Percentiles rank a stretch among this genome's conserved stretches.
Conservation (phyloP, 2,888 invertebrate species). For the Drosophila neoperkinsi region DNA sequence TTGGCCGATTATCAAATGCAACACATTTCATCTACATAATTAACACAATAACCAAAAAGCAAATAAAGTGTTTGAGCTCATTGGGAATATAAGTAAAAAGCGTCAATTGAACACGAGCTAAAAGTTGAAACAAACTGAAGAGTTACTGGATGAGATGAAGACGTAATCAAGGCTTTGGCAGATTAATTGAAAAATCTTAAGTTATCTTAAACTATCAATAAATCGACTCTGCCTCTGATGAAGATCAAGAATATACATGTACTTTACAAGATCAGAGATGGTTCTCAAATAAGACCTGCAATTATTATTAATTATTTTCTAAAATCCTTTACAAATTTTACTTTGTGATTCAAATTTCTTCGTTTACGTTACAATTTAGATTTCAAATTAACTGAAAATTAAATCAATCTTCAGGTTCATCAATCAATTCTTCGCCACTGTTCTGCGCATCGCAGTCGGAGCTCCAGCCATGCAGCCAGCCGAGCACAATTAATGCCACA, state of each 20-base stretch:
- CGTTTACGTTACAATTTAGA: background rate
- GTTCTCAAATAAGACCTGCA: no score
- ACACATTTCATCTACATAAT: constrained; percentile 39
- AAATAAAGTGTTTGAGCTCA: background rate
- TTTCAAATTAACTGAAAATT: background rate
- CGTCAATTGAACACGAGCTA: background rate
- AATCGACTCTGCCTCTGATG: no score
- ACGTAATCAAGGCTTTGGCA: background rate
- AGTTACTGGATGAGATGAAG: background rate
- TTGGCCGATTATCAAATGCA: constrained; percentile 30
- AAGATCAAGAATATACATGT: no score
- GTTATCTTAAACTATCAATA: background rate
- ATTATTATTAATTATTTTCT: no score
- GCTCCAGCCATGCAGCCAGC: background rate
- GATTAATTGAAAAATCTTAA: background rate
- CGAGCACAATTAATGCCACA: constrained; percentile 2
- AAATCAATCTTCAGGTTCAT: background rate
- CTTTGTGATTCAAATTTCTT: background rate
- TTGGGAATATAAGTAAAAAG: background rate
- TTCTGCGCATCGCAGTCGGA: background rate
- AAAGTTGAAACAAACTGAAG: background rate
- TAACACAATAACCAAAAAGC: constrained; percentile 1
- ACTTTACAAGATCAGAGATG: no score
- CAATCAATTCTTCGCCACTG: background rate
- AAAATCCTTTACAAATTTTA: background rate